Conservation (phyloP, 2,797 vertebrate species). For the Hylomyscus alleni region DNA sequence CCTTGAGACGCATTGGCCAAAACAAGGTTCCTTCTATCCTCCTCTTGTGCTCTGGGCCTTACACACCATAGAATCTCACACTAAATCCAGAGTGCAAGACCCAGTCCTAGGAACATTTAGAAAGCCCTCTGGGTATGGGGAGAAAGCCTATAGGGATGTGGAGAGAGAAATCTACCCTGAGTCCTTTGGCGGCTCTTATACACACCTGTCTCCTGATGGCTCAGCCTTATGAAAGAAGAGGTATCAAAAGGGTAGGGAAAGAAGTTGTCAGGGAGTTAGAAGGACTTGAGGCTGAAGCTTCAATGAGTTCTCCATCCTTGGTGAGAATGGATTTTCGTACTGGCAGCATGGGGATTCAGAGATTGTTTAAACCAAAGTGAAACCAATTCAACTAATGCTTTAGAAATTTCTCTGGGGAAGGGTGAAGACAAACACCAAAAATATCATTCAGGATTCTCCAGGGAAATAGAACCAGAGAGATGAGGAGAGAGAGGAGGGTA, state of each 20-base stretch:
- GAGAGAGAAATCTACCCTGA: not conserved
- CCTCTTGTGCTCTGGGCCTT: not conserved
- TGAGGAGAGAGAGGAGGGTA: not conserved
- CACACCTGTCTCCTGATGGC: not conserved
- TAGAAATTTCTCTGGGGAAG: conserved; percentile 10
- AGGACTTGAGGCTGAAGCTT: not conserved
- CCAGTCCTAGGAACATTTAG: conserved; percentile 22
- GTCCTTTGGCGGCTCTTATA: not conserved
- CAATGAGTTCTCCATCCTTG: not conserved
- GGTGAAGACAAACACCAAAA: not conserved
- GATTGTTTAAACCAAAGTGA: not conserved
- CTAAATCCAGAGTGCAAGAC: not conserved
- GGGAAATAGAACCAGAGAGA: not conserved
- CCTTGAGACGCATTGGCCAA: not conserved
- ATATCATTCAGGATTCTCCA: not conserved
- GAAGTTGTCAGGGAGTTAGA: not conserved
- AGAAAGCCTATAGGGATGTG: not conserved
- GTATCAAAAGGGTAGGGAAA: too few relatives aligned
- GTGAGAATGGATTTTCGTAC: not conserved
- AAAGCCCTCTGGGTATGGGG: not conserved
- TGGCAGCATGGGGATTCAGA: not conserved
- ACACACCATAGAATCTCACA: not conserved
- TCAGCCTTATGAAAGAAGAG: not conserved
- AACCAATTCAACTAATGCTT: not conserved
- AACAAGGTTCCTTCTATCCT: not conserved